Conservation (phyloP, 2,113 vertebrate genomes). For the Poeciliopsis prolifica region DNA sequence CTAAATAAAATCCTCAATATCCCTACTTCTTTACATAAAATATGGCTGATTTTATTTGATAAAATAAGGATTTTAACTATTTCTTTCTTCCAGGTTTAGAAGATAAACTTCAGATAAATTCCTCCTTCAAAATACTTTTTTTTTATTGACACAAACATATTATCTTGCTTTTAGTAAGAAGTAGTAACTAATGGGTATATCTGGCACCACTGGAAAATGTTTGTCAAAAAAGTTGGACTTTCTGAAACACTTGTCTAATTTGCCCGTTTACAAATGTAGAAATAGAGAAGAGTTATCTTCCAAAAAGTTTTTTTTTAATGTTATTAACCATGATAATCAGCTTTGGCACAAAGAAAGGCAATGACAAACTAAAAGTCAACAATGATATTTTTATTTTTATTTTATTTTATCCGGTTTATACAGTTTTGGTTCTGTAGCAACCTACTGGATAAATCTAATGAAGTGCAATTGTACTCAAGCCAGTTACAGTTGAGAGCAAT, state of each 20-base stretch:
- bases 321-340: neutral
- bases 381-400: conserved; percentile 71
- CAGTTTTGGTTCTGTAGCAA: conserved; percentile 74
- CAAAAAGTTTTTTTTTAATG: neutral
- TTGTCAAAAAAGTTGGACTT: neutral
- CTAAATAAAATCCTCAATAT: too few species aligned
- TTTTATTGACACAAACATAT: neutral
- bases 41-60: too few species aligned
- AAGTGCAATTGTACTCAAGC: conserved; percentile 77
- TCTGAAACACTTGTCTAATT: neutral
- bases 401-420: conserved; percentile 69
- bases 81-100: too few species aligned
- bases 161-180: neutral
- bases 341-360: neutral
- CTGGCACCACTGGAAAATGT: too few species aligned
- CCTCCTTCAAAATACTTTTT: too few species aligned
- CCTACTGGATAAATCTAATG: conserved; percentile 68
- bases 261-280: neutral
- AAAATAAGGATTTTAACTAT: too few species aligned
- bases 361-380: conserved; percentile 59
- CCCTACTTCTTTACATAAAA: too few species aligned
- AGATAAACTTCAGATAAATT: too few species aligned
- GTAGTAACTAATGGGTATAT: neutral
- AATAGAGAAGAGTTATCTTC: neutral
- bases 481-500: conserved; percentile 74